Conservation (phyloP, 2,888 invertebrate species). For the Abrostola tripartita region DNA sequence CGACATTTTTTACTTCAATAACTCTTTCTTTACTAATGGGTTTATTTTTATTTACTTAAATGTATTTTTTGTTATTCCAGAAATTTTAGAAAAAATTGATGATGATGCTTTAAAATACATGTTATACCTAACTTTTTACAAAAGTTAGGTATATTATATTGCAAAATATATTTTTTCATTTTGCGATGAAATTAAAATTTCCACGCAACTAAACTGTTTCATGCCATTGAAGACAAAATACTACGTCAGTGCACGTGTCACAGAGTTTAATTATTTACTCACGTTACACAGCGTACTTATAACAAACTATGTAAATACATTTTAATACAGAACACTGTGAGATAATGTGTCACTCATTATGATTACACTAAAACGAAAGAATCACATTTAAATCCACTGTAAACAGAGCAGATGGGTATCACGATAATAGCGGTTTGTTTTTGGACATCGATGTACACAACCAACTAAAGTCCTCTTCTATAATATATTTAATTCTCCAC, state of each 20-base stretch:
- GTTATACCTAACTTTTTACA: background rate
- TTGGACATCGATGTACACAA: constrained; percentile 13
- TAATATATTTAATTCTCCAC: constrained; percentile 14
- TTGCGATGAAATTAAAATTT: background rate
- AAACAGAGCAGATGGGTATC: constrained; percentile 15
- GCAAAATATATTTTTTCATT: too few relatives aligned
- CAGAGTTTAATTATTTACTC: constrained; percentile 36
- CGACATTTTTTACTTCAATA: background rate
- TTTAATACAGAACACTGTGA: constrained; percentile 27
- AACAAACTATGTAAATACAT: constrained; percentile 30
- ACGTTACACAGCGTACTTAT: constrained; percentile 32
- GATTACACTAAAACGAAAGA: constrained; percentile 26
- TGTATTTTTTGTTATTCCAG: too few relatives aligned
- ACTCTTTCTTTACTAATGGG: background rate
- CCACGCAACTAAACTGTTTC: constrained; percentile 9
- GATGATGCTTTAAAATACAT: too few relatives aligned
- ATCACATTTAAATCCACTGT: constrained; percentile 12
- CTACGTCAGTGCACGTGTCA: constrained; percentile 48
- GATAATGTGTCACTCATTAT: constrained; percentile 29
- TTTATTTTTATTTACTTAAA: background rate
- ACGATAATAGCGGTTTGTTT: constrained; percentile 10
- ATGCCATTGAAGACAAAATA: constrained; percentile 20
- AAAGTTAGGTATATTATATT: background rate
- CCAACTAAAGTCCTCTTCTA: constrained; percentile 7
- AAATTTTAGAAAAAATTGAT: too few relatives aligned